These are phyloP conservation scores for Campylorhamphus procurvoides DNA, from an alignment of 2,113 vertebrate species.

Conservation along the genomic window DNA sequence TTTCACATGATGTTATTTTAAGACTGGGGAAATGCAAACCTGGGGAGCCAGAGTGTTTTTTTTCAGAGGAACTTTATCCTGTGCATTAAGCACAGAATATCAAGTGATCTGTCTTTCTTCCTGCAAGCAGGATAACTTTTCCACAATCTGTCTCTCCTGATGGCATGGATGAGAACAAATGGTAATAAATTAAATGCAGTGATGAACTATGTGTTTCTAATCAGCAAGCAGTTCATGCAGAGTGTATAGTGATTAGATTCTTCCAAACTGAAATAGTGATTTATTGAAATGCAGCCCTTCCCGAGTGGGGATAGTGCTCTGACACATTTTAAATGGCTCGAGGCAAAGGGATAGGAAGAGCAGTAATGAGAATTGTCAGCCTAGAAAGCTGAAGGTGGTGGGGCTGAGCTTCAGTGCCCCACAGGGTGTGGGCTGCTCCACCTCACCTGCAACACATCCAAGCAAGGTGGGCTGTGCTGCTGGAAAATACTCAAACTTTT, in stretches of 20 bases:
- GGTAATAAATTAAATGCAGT: not conserved
- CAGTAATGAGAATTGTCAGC: not conserved
- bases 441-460: not conserved
- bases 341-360: not conserved
- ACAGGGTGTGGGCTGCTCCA: rapidly evolving
- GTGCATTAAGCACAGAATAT: not conserved
- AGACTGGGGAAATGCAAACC: not conserved
- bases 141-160: not conserved
- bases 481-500: not conserved
- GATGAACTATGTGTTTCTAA: not conserved
- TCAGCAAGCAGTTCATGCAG: not conserved
- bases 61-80: not conserved
- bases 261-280: not conserved
- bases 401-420: not conserved
- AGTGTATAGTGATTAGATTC: not conserved
- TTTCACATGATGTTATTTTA: not conserved
- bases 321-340: not conserved
- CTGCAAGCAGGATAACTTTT: not conserved
- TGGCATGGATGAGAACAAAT: not conserved
- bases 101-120: not conserved
- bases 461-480: not conserved
- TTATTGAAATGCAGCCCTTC: not conserved
- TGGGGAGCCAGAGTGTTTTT: not conserved
- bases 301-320: not conserved
- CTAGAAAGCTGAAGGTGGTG: not conserved